Evolutionary conservation across 1,140 invertebrate species (phyloP).

Genomic region (Hydropsyche tenuis): DNA sequence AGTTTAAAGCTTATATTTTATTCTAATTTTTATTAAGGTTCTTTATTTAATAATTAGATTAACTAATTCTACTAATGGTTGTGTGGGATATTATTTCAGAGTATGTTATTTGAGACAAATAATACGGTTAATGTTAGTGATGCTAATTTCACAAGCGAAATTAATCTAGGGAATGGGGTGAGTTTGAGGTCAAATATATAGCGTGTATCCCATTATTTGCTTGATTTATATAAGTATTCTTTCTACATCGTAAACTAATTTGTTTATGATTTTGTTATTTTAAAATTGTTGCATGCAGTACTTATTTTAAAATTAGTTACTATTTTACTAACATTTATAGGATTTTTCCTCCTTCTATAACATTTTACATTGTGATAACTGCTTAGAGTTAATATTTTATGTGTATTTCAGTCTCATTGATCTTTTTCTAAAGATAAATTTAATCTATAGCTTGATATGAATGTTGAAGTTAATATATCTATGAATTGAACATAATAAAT

Average conservation of each 20-base stretch:
- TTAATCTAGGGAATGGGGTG: constrained; percentile 47
- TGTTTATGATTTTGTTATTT: too few species aligned
- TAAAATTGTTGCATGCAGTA: too few species aligned
- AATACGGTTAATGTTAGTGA: constrained; percentile 46
- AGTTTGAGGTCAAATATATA: constrained; percentile 41
- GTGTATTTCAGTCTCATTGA: constrained; percentile 2
- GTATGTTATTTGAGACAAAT: constrained; percentile 48
- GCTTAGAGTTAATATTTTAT: constrained; percentile 19
- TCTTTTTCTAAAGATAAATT: not conserved
- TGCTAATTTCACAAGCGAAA: constrained; percentile 38
- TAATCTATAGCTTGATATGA: too few species aligned
- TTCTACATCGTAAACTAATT: too few species aligned
- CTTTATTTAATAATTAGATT: too few species aligned
- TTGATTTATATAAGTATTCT: not conserved
- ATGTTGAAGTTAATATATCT: not conserved
- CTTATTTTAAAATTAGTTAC: too few species aligned
- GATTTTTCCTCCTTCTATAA: too few species aligned
- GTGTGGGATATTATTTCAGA: constrained; percentile 48
- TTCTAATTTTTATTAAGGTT: too few species aligned
- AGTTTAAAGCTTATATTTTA: not conserved
- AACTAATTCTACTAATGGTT: not conserved
- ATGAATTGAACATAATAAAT: not conserved
- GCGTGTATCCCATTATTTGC: constrained; percentile 16
- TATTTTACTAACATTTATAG: too few species aligned
- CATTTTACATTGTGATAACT: too few species aligned